phyloP scores from a whole-genome alignment of 37 sponge, comb jelly and placozoan species.

The Agelas oroides region DNA sequence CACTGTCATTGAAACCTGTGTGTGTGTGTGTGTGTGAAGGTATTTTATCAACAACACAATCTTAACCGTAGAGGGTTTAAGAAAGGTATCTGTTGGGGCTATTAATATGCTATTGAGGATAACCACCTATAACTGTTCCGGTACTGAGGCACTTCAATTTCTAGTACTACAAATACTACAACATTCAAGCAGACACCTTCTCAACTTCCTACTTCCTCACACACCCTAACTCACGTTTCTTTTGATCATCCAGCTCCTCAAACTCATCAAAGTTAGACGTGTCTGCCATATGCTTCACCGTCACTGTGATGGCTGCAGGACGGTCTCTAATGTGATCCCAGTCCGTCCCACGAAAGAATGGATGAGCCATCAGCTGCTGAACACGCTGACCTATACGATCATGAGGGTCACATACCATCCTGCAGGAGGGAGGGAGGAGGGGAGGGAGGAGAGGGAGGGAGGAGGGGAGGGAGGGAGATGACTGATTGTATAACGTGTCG shows the following conservation, averaged over 20 bases:
- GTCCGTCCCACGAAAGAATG: slow-evolving; percentile 89
- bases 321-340: slow-evolving; percentile 97
- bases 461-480: neutral
- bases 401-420: slow-evolving; percentile 76
- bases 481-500: neutral
- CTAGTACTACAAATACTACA: too few relatives aligned
- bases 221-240: slow-evolving; percentile 56
- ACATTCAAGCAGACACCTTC: too few relatives aligned
- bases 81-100: too few relatives aligned
- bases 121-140: too few relatives aligned
- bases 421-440: neutral
- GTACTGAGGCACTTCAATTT: too few relatives aligned
- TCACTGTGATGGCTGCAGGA: slow-evolving; percentile 92
- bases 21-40: too few relatives aligned
- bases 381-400: slow-evolving; percentile 72
- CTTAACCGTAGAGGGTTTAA: too few relatives aligned
- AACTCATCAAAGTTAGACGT: slow-evolving; percentile 99
- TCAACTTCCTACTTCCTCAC: too few relatives aligned
- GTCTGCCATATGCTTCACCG: slow-evolving; percentile 95
- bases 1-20: slow-evolving; percentile 62
- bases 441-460: too few relatives aligned
- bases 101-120: neutral
- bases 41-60: too few relatives aligned
- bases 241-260: slow-evolving; percentile 77
- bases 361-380: slow-evolving; percentile 82